Evolutionary conservation across 2,113 vertebrate genomes (phyloP), one percentile per base, ranked within the genome.

Genomic region (Mirounga angustirostris): DNA sequence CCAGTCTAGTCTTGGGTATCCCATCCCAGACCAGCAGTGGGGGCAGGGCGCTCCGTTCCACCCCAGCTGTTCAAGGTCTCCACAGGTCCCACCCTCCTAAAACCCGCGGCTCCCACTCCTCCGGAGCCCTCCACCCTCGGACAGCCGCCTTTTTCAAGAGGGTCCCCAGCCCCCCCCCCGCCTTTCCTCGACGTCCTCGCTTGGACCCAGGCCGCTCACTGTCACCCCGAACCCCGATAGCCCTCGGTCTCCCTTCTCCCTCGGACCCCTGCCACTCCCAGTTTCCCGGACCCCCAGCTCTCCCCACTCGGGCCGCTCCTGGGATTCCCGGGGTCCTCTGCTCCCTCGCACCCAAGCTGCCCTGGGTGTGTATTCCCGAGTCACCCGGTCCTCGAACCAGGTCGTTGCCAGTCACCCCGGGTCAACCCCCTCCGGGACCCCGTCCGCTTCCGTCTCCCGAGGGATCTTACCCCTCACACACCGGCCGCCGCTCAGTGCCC

Each of bases 231-330:
- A 95, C 85, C 54, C 88, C 24, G 4, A 81, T 10, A 33, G 19
- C 80, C 43, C 80, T 30, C n/a, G 1, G 63, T 40, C 33, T 59
- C 94, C 93, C 78, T 65, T 36, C 79, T 69, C 83, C 78, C 67
- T 79, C 76, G 30, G 50, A 43, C 69, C 59, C 15, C 9, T 50
- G 76, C 79, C 95, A 90, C 97, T 97, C 96, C 88, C 91, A 96
- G 84, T 85, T 80, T 33, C 19, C 56, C 1, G 33, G 36, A 26
- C 46, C 50, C 71, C n/a, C 22, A 33, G 28, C 63, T 65, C 46
- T 4, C 79, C 67, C 36, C n/a, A 9, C 61, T 65, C 18, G 7
- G 40, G 82, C 91, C 52, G 76, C 85, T 50, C 43, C 91, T 21
- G 7, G 36, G 43, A 40, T 86, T 79, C 76, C 96, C 71, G 33